Conservation (phyloP, 1,140 invertebrate species). For the Bombus polaris region DNA sequence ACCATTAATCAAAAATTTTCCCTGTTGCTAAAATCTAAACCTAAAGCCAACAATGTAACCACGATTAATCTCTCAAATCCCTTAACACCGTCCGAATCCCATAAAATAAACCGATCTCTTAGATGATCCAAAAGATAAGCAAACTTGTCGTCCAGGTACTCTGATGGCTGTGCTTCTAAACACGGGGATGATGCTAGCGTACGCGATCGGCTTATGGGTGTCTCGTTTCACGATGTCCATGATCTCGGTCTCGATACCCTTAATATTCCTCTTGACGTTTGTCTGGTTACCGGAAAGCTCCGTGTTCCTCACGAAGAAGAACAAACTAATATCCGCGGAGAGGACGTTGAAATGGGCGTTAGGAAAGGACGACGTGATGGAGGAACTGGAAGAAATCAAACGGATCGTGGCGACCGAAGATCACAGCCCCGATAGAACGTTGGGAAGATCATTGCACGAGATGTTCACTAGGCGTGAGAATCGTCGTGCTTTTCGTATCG, state of each 20-base stretch:
- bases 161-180: conserved; percentile 84
- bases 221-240: conserved; percentile 78
- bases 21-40: background rate
- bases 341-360: conserved; percentile 86
- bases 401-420: conserved; percentile 84
- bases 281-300: conserved; percentile 83
- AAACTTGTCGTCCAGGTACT: conserved; percentile 71
- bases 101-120: background rate
- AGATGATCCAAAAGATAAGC: conserved; percentile 13
- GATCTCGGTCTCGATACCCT: conserved; percentile 78
- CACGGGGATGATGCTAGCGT: conserved; percentile 84
- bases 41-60: background rate
- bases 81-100: background rate
- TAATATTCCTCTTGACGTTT: conserved; percentile 81
- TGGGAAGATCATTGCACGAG: conserved; percentile 78
- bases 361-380: conserved; percentile 83
- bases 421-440: conserved; percentile 75
- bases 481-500: conserved; percentile 87
- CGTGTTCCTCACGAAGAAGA: conserved; percentile 77
- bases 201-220: conserved; percentile 81
- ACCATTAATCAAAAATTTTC: no score
- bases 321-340: conserved; percentile 82
- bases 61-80: background rate
- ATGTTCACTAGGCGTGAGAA: conserved; percentile 84
- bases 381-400: conserved; percentile 85